Conservation (phyloP, 1,140 invertebrate genomes). For the Anastrepha obliqua region DNA sequence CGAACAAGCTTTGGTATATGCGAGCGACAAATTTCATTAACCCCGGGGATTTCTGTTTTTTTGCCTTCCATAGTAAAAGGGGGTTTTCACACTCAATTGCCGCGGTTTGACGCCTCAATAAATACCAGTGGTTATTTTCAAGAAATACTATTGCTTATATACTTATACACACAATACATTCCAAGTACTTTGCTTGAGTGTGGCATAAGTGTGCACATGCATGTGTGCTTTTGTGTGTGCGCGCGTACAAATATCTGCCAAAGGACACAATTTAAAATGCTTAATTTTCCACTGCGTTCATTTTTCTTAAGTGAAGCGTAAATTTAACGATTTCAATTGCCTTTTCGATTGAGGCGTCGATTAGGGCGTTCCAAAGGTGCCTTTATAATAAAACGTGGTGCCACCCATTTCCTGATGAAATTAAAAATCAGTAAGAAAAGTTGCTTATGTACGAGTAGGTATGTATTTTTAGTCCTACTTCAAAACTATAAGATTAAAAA, state of each 20-base stretch:
- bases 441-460: not conserved
- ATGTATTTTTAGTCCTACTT: not conserved
- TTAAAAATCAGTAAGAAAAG: not conserved
- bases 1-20: not conserved
- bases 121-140: constrained; percentile 56
- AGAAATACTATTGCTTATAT: constrained; percentile 38
- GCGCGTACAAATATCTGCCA: not conserved
- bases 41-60: not conserved
- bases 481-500: too few relatives aligned
- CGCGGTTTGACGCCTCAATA: constrained; percentile 69
- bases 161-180: not conserved
- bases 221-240: not conserved
- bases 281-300: constrained; percentile 22
- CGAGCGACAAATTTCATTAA: constrained; percentile 49
- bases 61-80: constrained; percentile 4
- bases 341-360: constrained; percentile 17
- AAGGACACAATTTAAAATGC: constrained; percentile 43
- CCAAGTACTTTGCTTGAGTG: constrained; percentile 22
- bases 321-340: constrained; percentile 42
- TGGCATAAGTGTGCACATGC: not conserved
- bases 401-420: not conserved
- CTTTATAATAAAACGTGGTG: not conserved
- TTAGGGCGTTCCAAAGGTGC: constrained; percentile 18
- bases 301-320: constrained; percentile 29
- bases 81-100: constrained; percentile 71